These are phyloP conservation scores for Ephestia elutella DNA, from an alignment of 1,140 invertebrate genomes.

Conservation along the genomic window DNA sequence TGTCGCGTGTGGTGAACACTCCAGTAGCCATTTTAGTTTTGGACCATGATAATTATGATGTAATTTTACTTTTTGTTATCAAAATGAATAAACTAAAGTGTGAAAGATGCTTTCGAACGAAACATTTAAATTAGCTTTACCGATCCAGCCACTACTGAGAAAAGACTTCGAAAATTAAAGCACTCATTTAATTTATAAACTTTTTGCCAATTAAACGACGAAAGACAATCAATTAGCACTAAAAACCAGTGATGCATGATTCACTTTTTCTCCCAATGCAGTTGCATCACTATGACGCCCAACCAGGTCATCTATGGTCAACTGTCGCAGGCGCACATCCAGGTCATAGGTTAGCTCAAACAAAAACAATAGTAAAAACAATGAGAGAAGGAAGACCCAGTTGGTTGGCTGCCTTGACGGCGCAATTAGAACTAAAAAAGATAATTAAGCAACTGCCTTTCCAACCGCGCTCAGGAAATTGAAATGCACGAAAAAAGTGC, in stretches of 20 bases:
- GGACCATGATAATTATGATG: too few relatives aligned
- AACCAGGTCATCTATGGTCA: not conserved
- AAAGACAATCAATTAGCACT: not conserved
- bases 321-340: not conserved
- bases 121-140: too few relatives aligned
- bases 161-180: not conserved
- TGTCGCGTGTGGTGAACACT: too few relatives aligned
- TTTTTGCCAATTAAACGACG: not conserved
- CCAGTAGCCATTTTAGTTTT: too few relatives aligned
- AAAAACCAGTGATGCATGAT: not conserved
- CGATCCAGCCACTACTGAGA: too few relatives aligned
- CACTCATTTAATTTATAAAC: not conserved
- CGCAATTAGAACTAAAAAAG: slow-evolving; percentile 1
- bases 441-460: slow-evolving; percentile 3
- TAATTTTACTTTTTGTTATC: too few relatives aligned
- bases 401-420: not conserved
- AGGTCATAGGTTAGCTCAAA: not conserved
- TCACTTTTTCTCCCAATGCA: not conserved
- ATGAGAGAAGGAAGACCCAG: not conserved
- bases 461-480: slow-evolving; percentile 1
- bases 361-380: not conserved
- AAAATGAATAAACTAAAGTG: too few relatives aligned
- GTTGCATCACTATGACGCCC: not conserved
- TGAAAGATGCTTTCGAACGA: too few relatives aligned
- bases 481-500: not conserved